Percentiles rank a stretch among this genome's conserved stretches.
These are phyloP conservation scores for Semaprochilodus insignis DNA, from an alignment of 2,797 vertebrate species.

Conservation along the genomic window DNA sequence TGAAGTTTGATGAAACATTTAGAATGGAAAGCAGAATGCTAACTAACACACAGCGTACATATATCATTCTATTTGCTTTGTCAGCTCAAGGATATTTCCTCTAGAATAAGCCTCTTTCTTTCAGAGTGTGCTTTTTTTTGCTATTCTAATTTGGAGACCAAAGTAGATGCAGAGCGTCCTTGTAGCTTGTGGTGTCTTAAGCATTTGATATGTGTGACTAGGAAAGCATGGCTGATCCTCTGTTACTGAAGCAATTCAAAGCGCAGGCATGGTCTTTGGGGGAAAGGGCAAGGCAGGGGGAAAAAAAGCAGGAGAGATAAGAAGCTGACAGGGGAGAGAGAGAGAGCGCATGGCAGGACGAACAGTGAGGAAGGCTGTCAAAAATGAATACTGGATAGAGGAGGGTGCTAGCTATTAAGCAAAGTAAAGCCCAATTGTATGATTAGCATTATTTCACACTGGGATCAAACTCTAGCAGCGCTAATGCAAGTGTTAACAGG, in stretches of 20 bases:
- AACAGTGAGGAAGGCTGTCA: conserved; percentile 63
- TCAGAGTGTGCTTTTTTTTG: conserved; percentile 40
- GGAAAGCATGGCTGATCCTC: conserved; percentile 77
- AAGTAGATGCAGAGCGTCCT: conserved; percentile 69
- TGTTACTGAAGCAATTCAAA: conserved; percentile 74
- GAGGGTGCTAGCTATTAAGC: conserved; percentile 35
- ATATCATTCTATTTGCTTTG: conserved; percentile 64
- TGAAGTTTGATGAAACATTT: conserved; percentile 60
- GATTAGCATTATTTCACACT: conserved; percentile 23
- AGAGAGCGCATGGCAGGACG: conserved; percentile 62
- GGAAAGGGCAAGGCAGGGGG: conserved; percentile 64
- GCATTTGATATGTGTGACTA: conserved; percentile 77
- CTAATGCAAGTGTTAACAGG: background rate
- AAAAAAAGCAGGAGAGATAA: conserved; percentile 71
- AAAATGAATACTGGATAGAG: conserved; percentile 57
- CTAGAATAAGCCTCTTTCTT: conserved; percentile 54
- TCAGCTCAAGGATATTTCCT: conserved; percentile 60
- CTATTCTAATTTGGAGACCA: conserved; percentile 66
- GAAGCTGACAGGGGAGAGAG: conserved; percentile 62
- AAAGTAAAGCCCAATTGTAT: conserved; percentile 17
- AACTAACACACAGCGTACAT: conserved; percentile 41
- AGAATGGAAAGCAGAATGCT: conserved; percentile 42
- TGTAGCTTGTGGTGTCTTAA: conserved; percentile 70
- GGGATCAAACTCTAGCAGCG: background rate
- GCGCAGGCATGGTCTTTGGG: conserved; percentile 65